Base-by-base conservation (phyloP, 2,797 vertebrate species). In the Takifugu ocellatus region DNA sequence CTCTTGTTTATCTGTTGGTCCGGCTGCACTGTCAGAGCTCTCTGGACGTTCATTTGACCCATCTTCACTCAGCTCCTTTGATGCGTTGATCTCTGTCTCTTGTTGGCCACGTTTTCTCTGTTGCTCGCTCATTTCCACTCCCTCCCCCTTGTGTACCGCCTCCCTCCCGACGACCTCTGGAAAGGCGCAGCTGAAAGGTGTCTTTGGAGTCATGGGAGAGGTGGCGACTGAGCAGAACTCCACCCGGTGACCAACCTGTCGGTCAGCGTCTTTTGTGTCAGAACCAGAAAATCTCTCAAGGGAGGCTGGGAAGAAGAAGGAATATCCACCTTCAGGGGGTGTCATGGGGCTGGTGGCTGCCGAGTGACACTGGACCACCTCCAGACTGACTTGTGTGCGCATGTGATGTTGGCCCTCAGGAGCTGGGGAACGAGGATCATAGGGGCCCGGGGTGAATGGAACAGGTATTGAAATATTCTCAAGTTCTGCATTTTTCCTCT, bases 321-420 rank as follows among this genome's bases (percentile, higher is more conserved):
- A 78, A 0, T 86, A 66, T 14, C 81, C 80, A 0, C 91, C 93
- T 0, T 93, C 88, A 0, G 91, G 90, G 16, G 94, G 95, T 1
- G 94, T 94, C 93, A 97, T 95, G 64, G 95, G 95, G 82, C 94
- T 96, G 79, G 95, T 88, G 25, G 94, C 95, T 59, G 91, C 90
- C 0, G 95, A 97, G 60, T 74, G 76, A 61, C 89, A 91, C 65
- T 88, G 88, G 6, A 91, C 89, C 3, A 88, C 91, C 25, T 89
- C 91, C 27, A 86, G 89, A 61, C 93, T 94, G 59, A 93, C 93
- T 82, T 96, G 95, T 0, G 92, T 94, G 61, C 91, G 92, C 52
- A 75, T 92, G 81, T 94, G 92, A 17, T 92, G 84, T 49, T 85
- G 82, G 7, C 88, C 88, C 0, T 52, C 50, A 44, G 87, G 87